Percentiles rank a stretch among this genome's conserved stretches.
These are phyloP conservation scores for Bostrychus sinensis DNA, from an alignment of 2,113 vertebrate species.

Conservation along the genomic window DNA sequence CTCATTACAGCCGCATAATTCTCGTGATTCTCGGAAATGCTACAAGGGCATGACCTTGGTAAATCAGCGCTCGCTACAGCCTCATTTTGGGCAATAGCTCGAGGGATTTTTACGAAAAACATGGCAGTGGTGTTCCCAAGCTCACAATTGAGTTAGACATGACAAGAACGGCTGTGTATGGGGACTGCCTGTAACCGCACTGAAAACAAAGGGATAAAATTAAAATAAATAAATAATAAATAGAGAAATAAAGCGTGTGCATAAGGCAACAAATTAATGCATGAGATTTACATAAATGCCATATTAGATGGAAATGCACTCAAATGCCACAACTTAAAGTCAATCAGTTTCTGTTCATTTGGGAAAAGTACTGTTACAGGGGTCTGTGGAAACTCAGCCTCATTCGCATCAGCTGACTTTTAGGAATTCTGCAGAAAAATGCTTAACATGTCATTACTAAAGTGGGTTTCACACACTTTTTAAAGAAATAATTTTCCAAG, in stretches of 20 bases:
- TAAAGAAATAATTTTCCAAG: too few species aligned
- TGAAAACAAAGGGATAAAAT: not conserved
- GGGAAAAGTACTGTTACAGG: constrained; percentile 21
- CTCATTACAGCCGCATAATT: constrained; percentile 1
- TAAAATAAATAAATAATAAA: not conserved
- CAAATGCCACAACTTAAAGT: constrained; percentile 46
- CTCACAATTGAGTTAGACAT: constrained; percentile 1
- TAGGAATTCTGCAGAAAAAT: constrained; percentile 20
- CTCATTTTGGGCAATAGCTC: not conserved
- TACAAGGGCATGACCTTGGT: constrained; percentile 20
- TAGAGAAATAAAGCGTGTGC: not conserved
- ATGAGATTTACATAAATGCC: constrained; percentile 51
- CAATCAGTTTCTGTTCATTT: constrained; percentile 44
- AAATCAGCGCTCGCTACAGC: not conserved
- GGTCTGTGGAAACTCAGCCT: constrained; percentile 29
- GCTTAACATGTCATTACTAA: not conserved
- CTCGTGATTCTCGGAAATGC: not conserved
- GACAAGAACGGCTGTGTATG: not conserved
- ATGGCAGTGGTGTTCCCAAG: not conserved
- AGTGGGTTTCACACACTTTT: too few species aligned
- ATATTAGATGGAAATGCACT: constrained; percentile 34
- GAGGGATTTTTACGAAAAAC: not conserved
- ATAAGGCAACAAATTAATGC: constrained; percentile 31
- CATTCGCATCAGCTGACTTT: constrained; percentile 42
- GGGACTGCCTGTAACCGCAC: not conserved